Evolutionary conservation across 2,888 invertebrate species (phyloP), one percentile per base, ranked within the genome.

Genomic region (Spodoptera exigua): DNA sequence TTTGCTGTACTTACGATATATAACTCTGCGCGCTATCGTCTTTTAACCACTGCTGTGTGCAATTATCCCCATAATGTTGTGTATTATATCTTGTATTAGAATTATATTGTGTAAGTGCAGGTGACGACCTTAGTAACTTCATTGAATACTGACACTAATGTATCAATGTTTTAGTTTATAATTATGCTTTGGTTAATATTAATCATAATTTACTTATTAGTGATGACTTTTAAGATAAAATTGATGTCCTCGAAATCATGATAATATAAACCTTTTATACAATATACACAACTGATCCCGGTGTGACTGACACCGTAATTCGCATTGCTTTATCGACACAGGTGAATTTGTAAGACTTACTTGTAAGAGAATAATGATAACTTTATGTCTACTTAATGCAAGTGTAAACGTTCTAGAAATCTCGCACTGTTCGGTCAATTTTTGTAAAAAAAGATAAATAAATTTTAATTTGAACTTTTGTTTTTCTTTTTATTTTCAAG

Each of bases 361-460:
- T 88, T 92, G 89, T 93, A 93, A 94, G 93, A 87, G 87, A 89
- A 91, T 92, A 89, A 92, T 89, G 87, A 89, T 93, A 92, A 90
- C 90, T 92, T 89, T 92, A 92, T 93, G 92, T 93, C 94, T 94
- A 94, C 94, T 93, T 94, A 94, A 93, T 92, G 93, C 94, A 93
- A 94, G 91, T 93, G 93, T 93, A 93, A 93, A 94, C 94, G 90
- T 93, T 92, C 91, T 94, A 93, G 93, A 93, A 94, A 94, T 94
- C 93, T 94, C 94, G 94, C 94, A 94, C 94, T 94, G 93, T 94
- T 94, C 94, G 94, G 94, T 94, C 94, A 94, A 94, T 93, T 94
- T 27, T 94, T 94, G 92, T 93, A 92, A 92, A 92, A 90, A 90
- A 93, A 93, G 17, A 91, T 89, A 89, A 93, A 87, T 91, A 90